Percentiles rank a stretch among this genome's conserved stretches.
Evolutionary conservation across 2,113 vertebrate species (phyloP).

Genomic region (Sebastes schlegelii): DNA sequence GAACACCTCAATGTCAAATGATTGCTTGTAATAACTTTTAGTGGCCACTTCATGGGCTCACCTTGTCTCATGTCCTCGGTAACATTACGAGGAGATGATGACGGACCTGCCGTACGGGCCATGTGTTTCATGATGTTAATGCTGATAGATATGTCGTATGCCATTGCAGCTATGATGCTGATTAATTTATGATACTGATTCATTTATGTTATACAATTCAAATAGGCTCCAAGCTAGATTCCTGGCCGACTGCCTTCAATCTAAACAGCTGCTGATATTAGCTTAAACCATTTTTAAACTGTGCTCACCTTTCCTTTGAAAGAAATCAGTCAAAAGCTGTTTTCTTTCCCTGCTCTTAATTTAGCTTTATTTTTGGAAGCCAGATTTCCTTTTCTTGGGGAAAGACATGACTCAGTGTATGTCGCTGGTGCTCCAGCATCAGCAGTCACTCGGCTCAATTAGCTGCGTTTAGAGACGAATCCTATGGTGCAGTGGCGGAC

Average conservation of each 20-base stretch:
- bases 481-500: too few species aligned
- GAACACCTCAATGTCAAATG: not conserved
- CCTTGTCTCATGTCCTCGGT: not conserved
- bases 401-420: too few species aligned
- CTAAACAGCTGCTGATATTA: not conserved
- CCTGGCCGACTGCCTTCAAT: not conserved
- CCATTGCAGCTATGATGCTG: not conserved
- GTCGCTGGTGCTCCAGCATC: too few species aligned
- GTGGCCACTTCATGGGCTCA: not conserved
- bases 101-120: not conserved
- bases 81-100: not conserved
- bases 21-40: constrained; percentile 6
- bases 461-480: too few species aligned
- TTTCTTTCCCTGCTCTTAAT: too few species aligned
- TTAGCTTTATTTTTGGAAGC: too few species aligned
- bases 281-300: not conserved
- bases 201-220: not conserved
- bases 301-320: not conserved
- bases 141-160: not conserved
- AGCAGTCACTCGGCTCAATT: too few species aligned
- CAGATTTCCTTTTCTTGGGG: too few species aligned
- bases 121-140: not conserved
- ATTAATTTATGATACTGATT: not conserved
- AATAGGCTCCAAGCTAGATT: not conserved
- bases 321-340: too few species aligned